These are phyloP conservation scores for Drosophila orena DNA, from an alignment of 1,140 invertebrate species.

Conservation along the genomic window DNA sequence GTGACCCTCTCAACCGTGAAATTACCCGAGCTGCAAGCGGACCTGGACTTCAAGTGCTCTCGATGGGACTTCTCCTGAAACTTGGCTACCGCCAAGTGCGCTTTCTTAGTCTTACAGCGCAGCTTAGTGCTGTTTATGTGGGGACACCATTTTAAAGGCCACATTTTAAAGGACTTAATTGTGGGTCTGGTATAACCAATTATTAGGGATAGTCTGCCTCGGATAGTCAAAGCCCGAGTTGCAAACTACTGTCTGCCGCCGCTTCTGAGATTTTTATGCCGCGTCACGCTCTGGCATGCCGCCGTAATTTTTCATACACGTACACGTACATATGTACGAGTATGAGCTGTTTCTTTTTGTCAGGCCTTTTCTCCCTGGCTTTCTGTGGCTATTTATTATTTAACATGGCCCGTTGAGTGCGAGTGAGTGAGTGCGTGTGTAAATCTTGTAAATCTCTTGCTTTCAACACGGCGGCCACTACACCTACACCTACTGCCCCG, in stretches of 20 bases:
- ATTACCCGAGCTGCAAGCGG: conserved; percentile 10
- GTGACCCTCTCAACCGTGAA: conserved; percentile 34
- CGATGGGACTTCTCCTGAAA: neutral
- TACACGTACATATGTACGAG: conserved; percentile 34
- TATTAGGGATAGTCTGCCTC: conserved; percentile 45
- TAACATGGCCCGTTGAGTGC: conserved; percentile 39
- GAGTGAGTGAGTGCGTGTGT: conserved; percentile 59
- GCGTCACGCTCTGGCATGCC: conserved; percentile 68
- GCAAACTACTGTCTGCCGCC: conserved; percentile 34
- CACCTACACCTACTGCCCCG: conserved; percentile 22
- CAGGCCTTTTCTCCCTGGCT: conserved; percentile 21
- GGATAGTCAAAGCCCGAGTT: conserved; percentile 4
- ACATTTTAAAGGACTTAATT: conserved; percentile 72
- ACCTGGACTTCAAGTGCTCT: neutral
- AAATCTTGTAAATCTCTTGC: conserved; percentile 80
- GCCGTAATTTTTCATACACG: conserved; percentile 62
- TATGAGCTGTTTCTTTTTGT: conserved; percentile 47
- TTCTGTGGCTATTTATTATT: conserved; percentile 69
- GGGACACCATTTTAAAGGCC: neutral
- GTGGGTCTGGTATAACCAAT: conserved; percentile 71
- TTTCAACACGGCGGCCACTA: conserved; percentile 57
- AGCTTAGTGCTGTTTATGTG: conserved; percentile 15
- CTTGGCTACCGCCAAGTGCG: neutral
- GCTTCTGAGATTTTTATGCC: conserved; percentile 44
- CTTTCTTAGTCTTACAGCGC: neutral